These are phyloP conservation scores for Rattus rattus DNA, from an alignment of 2,113 vertebrate genomes.

Conservation along the genomic window DNA sequence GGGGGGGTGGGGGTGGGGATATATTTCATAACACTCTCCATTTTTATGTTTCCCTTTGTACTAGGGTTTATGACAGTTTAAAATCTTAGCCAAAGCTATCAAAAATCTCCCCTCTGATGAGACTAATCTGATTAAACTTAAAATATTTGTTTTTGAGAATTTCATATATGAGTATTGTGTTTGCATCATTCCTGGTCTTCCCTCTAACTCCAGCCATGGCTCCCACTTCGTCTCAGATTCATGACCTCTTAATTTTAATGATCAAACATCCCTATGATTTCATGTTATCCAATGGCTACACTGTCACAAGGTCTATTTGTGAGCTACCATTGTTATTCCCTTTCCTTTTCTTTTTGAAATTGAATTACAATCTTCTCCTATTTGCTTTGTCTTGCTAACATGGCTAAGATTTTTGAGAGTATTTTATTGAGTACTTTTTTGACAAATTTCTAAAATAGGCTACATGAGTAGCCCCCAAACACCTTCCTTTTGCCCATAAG, in stretches of 20 bases:
- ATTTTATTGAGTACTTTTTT: constrained; percentile 19
- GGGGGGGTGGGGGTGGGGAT: too few species aligned
- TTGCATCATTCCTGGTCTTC: neutral
- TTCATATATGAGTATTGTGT: neutral
- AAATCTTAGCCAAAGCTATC: constrained; percentile 5
- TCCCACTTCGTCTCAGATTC: neutral
- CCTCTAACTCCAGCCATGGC: neutral
- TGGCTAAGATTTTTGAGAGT: neutral
- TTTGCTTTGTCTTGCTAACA: neutral
- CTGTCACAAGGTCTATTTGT: neutral
- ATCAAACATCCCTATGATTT: neutral
- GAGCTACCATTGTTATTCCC: neutral
- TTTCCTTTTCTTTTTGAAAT: neutral
- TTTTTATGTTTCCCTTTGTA: neutral
- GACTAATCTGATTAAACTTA: neutral
- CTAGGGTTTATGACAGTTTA: constrained; percentile 6
- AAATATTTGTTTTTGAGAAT: neutral
- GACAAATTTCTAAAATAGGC: neutral
- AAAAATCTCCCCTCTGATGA: neutral
- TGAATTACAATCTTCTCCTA: neutral
- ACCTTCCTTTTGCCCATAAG: neutral
- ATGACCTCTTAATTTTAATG: neutral
- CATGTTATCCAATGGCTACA: neutral
- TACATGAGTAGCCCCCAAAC: neutral
- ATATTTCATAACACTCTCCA: too few species aligned